phyloP scores from a whole-genome alignment of 1,140 invertebrate genomes.

The Plectrocnemia conspersa region DNA sequence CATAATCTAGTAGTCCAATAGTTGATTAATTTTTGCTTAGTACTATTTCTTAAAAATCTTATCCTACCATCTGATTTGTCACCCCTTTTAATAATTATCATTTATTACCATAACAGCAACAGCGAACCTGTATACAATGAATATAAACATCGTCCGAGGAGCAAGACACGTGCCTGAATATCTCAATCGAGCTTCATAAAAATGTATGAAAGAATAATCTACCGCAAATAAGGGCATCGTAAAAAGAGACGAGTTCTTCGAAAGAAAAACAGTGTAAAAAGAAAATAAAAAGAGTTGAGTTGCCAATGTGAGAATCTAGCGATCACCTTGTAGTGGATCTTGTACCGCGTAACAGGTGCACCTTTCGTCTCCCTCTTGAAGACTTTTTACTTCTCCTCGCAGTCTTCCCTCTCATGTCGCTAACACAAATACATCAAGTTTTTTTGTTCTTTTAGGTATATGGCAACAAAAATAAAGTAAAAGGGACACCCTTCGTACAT shows the following conservation, averaged over 20 bases:
- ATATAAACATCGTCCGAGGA: background rate
- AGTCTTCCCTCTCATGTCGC: constrained; percentile 4
- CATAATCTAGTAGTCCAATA: background rate
- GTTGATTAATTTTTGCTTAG: too few relatives aligned
- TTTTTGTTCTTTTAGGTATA: constrained; percentile 16
- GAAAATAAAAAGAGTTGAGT: background rate
- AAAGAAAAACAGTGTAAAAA: background rate
- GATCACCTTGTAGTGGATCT: constrained; percentile 24
- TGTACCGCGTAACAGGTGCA: constrained; percentile 27
- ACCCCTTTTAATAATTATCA: too few relatives aligned
- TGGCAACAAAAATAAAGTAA: constrained; percentile 18
- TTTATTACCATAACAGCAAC: too few relatives aligned
- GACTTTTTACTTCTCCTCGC: constrained; percentile 15
- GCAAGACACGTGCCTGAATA: background rate
- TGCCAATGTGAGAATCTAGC: constrained; percentile 9
- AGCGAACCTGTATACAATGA: too few relatives aligned
- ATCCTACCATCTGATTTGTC: too few relatives aligned
- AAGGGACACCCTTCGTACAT: constrained; percentile 16
- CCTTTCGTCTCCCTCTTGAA: constrained; percentile 9
- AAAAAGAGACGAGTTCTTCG: too few relatives aligned
- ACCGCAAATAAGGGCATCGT: background rate
- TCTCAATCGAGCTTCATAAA: constrained; percentile 7
- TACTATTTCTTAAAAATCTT: too few relatives aligned
- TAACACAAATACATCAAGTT: constrained; percentile 13
- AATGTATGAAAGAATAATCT: background rate